Evolutionary conservation across 2,888 invertebrate genomes (phyloP), one percentile per base, ranked within the genome.

Genomic region (Chloroclysta siterata): DNA sequence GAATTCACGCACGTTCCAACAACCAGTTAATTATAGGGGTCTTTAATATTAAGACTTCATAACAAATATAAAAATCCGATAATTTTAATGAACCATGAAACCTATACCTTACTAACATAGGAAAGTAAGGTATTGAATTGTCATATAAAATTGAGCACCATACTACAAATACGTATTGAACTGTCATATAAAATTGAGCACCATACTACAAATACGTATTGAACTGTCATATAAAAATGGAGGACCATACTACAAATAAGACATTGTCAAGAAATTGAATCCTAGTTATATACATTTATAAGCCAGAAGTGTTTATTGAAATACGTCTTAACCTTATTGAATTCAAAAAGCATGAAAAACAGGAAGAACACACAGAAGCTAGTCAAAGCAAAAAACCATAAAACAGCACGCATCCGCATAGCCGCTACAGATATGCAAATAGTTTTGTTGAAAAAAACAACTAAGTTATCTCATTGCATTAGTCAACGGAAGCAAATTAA

Each of bases 1-100:
- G 17, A 54, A 54, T 48, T 29, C 55, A 60, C 60, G 59, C 59
- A 55, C 47, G 60, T 48, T 60, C 42, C 42, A 42, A 55, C 59
- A 11, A 50, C 36, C 41, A 41, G 33, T 52, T 47, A 53, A 59
- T 59, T 50, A 57, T 53, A 39, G 17, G 22, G 48, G 14, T n/a
- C 15, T 39, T 59, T 36, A 46, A 53, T 55, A 55, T 36, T 17
- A n/a, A 55, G 36, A 55, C 5, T 13, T 54, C 13, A 22, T 17
- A 13, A 15, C 3, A 46, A 33, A 55, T 55, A 13, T 6, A 33
- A 29, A 33, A 50, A 8, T 3, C 15, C 46, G 10, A 7, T 14
- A 0, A 15, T 2, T 28, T 47, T 47, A 10, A 10, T 8, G 7
- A 15, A 10, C 22, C 22, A 22, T n/a, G n/a, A n/a, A n/a, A n/a